Evolutionary conservation across 1,140 invertebrate species (phyloP).

Genomic region (Eubasilissa regina): DNA sequence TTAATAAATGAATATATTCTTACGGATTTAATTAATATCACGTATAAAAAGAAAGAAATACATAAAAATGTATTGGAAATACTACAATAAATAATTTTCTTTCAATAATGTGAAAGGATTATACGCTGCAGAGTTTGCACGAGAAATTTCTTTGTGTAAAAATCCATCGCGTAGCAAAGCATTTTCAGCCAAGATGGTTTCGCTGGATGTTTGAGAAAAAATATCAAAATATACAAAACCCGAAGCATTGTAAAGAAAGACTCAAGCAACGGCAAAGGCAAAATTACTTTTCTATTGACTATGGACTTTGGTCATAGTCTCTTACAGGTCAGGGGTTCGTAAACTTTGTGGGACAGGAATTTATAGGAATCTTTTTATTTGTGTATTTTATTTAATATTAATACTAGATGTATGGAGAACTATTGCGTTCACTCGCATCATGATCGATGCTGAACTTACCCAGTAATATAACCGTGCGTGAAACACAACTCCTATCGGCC

Average conservation of each 20-base stretch:
- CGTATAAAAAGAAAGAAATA: too few relatives aligned
- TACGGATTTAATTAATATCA: too few relatives aligned
- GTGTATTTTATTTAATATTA: too few relatives aligned
- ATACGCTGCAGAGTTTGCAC: background rate
- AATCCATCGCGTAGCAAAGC: slow-evolving; percentile 14
- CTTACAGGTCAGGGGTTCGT: background rate
- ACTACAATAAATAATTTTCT: background rate
- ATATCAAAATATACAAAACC: slow-evolving; percentile 12
- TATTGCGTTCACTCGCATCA: too few relatives aligned
- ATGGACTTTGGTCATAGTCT: slow-evolving; percentile 31
- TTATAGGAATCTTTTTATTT: background rate
- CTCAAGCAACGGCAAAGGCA: slow-evolving; percentile 24
- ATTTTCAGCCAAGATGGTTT: slow-evolving; percentile 25
- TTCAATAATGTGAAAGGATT: background rate
- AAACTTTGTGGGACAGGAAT: background rate
- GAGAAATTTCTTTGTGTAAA: slow-evolving; percentile 21
- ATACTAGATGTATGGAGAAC: too few relatives aligned
- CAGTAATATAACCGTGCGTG: too few relatives aligned
- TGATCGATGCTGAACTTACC: too few relatives aligned
- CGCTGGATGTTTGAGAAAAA: slow-evolving; percentile 32
- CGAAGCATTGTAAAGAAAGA: slow-evolving; percentile 25
- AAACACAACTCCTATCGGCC: too few relatives aligned
- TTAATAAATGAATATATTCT: too few relatives aligned
- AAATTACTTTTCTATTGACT: slow-evolving; percentile 45
- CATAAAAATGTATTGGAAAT: too few relatives aligned